Evolutionary conservation across 2,797 vertebrate species (phyloP).

Genomic region (Okamejei kenojei): DNA sequence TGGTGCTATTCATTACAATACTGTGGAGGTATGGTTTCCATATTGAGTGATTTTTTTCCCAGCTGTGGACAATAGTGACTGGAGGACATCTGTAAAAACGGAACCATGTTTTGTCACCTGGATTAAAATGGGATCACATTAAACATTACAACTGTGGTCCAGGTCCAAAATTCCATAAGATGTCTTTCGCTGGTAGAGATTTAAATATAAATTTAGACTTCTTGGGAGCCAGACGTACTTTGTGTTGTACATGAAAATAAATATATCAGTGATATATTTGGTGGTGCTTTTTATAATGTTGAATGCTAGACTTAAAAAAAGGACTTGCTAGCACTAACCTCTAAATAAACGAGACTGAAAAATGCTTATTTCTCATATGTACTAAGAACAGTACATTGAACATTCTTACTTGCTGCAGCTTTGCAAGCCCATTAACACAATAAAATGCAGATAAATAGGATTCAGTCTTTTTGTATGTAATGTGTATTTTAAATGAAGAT

Average conservation of each 20-base stretch:
- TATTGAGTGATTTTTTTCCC: too few species aligned
- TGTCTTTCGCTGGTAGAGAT: too few species aligned
- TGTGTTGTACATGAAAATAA: background rate
- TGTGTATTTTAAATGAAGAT: background rate
- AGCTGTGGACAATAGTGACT: too few species aligned
- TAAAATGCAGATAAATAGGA: too few species aligned
- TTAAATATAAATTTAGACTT: background rate
- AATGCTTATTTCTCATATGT: too few species aligned
- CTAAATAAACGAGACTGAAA: background rate
- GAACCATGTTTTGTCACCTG: background rate
- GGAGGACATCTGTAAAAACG: too few species aligned
- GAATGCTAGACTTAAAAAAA: background rate
- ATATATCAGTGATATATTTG: background rate
- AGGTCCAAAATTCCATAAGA: background rate
- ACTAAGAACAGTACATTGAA: too few species aligned
- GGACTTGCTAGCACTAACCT: background rate
- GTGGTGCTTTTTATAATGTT: background rate
- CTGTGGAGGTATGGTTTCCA: too few species aligned
- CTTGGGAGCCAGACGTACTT: background rate
- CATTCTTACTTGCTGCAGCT: too few species aligned
- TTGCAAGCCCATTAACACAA: too few species aligned
- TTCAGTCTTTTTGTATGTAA: background rate
- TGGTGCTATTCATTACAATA: too few species aligned
- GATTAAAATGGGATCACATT: background rate
- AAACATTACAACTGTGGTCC: background rate